Base-by-base conservation (phyloP, 2,797 vertebrate genomes). In the Pampus argenteus region DNA sequence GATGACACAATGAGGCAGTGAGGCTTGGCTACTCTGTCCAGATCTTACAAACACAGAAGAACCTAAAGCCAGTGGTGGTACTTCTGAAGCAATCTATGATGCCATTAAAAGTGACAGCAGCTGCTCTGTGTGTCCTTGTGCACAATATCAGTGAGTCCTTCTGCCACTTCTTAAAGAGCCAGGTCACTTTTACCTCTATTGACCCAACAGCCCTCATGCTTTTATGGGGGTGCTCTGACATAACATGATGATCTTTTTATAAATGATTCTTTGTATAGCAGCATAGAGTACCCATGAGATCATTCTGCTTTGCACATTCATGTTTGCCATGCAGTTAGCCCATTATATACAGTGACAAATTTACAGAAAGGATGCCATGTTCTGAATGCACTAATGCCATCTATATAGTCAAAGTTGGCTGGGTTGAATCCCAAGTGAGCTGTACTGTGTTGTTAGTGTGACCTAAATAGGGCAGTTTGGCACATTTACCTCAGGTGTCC, bases 81-180 rank as follows among this genome's bases (percentile, higher is more conserved):
- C 78, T 54, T 84, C 68, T 71, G 71, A 84, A 87, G 76, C 87
- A 78, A 84, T 88, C 72, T 85, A 66, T 91, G 93, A 93, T 73
- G 84, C 79, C 87, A 94, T 93, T 93, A 82, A 87, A 92, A 87
- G 88, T 93, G 91, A 94, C 89, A 92, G 91, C 89, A 92, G 89
- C 88, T 92, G 90, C 88, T 89, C 74, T 44, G 75, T 82, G 78
- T 90, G 88, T 86, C 90, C 85, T 83, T 74, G 82, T 78, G 81
- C 81, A 84, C 74, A 51, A 25, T 85, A 79, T 88, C 82, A 82
- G 66, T 87, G 74, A 78, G 76, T 82, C 75, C 65, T 74, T 55
- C 73, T 64, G 82, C 88, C 85, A 85, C 83, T 79, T 84, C 85
- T 90, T 93, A 92, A 94, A 93, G 92, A 78, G 76, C 66, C 79